These are phyloP conservation scores for Clarias platycephalus DNA, from an alignment of 2,797 vertebrate species.

Conservation along the genomic window DNA sequence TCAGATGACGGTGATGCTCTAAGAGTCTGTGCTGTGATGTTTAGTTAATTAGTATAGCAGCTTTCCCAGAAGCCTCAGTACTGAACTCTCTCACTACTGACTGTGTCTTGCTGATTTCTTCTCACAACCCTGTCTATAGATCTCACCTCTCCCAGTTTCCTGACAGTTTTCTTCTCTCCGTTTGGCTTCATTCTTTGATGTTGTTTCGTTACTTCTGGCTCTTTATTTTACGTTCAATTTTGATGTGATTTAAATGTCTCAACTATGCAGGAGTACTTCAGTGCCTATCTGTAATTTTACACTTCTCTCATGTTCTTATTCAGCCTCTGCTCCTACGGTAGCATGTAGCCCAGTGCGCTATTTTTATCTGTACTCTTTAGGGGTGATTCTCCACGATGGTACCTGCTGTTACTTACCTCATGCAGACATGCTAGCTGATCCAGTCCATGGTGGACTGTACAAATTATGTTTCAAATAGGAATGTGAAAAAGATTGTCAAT, in stretches of 20 bases:
- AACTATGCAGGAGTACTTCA: constrained; percentile 73
- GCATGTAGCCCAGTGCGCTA: constrained; percentile 65
- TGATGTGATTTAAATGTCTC: constrained; percentile 57
- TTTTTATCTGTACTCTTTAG: constrained; percentile 65
- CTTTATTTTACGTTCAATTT: not conserved
- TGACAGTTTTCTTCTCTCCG: not conserved
- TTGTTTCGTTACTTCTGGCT: constrained; percentile 17
- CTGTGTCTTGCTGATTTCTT: constrained; percentile 44
- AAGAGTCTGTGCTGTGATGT: constrained; percentile 47
- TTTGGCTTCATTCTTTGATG: constrained; percentile 5
- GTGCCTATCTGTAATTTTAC: constrained; percentile 57
- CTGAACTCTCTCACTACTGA: constrained; percentile 21
- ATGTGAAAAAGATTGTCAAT: constrained; percentile 41
- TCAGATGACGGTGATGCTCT: constrained; percentile 39
- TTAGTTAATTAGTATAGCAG: constrained; percentile 61
- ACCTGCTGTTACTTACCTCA: constrained; percentile 58
- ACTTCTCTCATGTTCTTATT: constrained; percentile 25
- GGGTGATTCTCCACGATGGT: constrained; percentile 63
- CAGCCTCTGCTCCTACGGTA: constrained; percentile 46
- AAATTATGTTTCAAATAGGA: constrained; percentile 48
- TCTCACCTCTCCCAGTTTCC: not conserved
- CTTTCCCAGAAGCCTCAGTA: constrained; percentile 46
- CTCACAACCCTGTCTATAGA: not conserved
- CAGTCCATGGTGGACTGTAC: constrained; percentile 56
- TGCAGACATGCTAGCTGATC: constrained; percentile 45